Evolutionary conservation across 1,140 invertebrate genomes (phyloP), one percentile per base, ranked within the genome.

Genomic region (Kradibia gibbosae): DNA sequence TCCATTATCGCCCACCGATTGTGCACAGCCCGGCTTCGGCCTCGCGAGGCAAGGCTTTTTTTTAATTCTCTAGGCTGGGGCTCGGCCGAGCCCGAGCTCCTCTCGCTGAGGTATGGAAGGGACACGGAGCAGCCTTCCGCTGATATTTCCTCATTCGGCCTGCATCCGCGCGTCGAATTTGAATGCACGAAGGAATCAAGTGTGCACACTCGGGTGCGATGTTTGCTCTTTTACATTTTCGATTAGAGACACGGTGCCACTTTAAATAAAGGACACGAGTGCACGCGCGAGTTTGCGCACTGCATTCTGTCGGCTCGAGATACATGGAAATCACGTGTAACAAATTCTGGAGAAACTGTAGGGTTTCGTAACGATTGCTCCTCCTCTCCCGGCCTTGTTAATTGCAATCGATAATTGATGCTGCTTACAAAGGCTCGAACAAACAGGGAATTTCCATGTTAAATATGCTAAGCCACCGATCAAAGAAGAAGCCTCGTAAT

Each of bases 401-500:
- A 67, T 67, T 67, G 39, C 7, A 17, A 3, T 11, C 34, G 17
- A 39, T 39, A 39, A 39, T 39, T 20, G 20, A 67, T 15, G 10
- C 20, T 0, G 20, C n/a, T 31, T 22, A 0, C 4, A 20, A 62
- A 62, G 34, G 3, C 25, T 62, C 34, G 13, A 36, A 62, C 34
- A 62, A 34, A 62, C 15, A 62, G 25, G 31, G 17, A 60, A 42
- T 72, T 72, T 50, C 25, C 3, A 60, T 42, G 36, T 28, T 36
- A 31, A 36, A 31, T 11, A n/a, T 20, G 75, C 67, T 79, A 72
- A 79, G 67, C 15, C 42, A 75, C n/a, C 70, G 15, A 50, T 39
- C 28, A 80, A 80, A 53, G 28, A 15, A 28, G 1, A 55, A 22
- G 36, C 71, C 84, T 82, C 84, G 25, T 60, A 34, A 80, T 78